A percentile compares a stretch with the other conserved stretches of the same genome.
Conservation (phyloP, 2,113 vertebrate genomes). For the western clawed frog (Xenopus tropicalis) region DNA sequence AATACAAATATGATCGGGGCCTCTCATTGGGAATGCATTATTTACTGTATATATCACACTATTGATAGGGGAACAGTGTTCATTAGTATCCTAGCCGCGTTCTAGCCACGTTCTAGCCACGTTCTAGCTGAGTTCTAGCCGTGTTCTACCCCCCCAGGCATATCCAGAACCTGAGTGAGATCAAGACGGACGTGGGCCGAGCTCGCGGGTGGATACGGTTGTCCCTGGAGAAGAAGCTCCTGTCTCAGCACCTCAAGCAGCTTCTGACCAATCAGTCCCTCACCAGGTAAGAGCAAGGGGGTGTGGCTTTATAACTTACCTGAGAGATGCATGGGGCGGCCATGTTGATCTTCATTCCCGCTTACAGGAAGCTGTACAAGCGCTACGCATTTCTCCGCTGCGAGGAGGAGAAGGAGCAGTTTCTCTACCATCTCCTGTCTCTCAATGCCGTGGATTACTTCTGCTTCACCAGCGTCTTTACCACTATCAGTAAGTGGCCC, state of each 20-base stretch:
- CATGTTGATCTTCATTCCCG: background rate
- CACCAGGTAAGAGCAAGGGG: slow-evolving; percentile 73
- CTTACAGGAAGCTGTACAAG: slow-evolving; percentile 89
- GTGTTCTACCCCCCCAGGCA: slow-evolving; percentile 66
- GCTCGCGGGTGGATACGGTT: slow-evolving; percentile 93
- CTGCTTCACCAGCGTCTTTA: slow-evolving; percentile 95
- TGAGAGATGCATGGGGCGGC: no score
- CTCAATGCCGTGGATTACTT: slow-evolving; percentile 97
- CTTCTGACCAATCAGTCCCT: slow-evolving; percentile 79
- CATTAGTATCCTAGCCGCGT: no score
- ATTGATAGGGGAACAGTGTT: no score
- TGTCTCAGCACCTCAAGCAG: slow-evolving; percentile 94
- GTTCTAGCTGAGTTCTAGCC: no score
- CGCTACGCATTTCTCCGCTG: slow-evolving; percentile 92
- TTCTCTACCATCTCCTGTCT: slow-evolving; percentile 92
- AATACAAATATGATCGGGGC: no score
- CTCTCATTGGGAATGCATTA: no score
- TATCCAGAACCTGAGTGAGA: slow-evolving; percentile 89
- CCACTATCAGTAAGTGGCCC: slow-evolving; percentile 85
- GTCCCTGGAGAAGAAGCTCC: slow-evolving; percentile 91
- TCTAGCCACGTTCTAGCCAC: no score
- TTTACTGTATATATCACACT: no score
- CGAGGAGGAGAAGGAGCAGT: slow-evolving; percentile 95
- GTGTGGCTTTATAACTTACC: no score
- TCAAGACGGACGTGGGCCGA: slow-evolving; percentile 89